A percentile compares a stretch with the other conserved stretches of the same genome.
Evolutionary conservation across 2,797 vertebrate genomes (phyloP).

Genomic region (Pampus argenteus): DNA sequence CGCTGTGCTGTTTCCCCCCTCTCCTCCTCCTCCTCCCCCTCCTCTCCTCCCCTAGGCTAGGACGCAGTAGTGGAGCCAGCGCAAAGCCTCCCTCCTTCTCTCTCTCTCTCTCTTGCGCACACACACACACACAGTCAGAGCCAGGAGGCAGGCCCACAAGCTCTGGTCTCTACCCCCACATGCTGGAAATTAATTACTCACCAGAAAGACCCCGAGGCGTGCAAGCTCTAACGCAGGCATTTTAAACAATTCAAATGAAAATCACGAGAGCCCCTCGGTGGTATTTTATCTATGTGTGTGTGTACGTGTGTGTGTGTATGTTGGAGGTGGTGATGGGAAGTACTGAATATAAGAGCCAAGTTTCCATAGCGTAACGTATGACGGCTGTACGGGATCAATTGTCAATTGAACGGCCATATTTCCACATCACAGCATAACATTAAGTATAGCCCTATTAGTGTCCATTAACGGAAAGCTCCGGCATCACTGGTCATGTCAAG

Average conservation of each 20-base stretch:
- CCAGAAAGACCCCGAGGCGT: constrained; percentile 78
- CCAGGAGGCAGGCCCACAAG: constrained; percentile 71
- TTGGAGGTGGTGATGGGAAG: neutral
- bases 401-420: constrained; percentile 29
- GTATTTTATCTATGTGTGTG: constrained; percentile 59
- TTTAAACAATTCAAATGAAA: constrained; percentile 81
- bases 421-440: constrained; percentile 25
- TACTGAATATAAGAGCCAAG: constrained; percentile 24
- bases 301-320: neutral
- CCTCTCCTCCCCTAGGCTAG: too few species aligned
- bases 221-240: constrained; percentile 70
- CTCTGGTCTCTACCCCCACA: constrained; percentile 76
- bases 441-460: constrained; percentile 33
- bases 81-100: constrained; percentile 46
- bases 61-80: constrained; percentile 68
- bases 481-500: constrained; percentile 48
- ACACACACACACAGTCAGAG: constrained; percentile 38
- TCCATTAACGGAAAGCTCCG: constrained; percentile 48
- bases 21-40: constrained; percentile 10
- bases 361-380: constrained; percentile 27
- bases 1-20: constrained; percentile 52
- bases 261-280: constrained; percentile 60
- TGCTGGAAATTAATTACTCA: constrained; percentile 83
- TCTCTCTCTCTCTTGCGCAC: constrained; percentile 9
- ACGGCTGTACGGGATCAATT: too few species aligned